Evolutionary conservation across 2,113 vertebrate genomes (phyloP).

Genomic region (Anguilla japonica): DNA sequence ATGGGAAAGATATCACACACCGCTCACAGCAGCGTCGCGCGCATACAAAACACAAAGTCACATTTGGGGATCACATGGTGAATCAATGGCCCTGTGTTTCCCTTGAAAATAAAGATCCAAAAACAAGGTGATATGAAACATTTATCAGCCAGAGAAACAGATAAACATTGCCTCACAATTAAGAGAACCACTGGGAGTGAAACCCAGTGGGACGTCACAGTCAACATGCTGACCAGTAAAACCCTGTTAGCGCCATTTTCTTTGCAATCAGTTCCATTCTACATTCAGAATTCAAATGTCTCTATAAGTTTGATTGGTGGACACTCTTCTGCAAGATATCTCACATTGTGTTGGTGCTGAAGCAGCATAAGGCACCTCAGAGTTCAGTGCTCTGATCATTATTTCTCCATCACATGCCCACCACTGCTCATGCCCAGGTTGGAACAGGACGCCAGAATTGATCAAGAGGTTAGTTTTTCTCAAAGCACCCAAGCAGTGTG

Average conservation of each 20-base stretch:
- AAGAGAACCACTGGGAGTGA: neutral
- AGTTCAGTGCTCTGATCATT: too few relatives aligned
- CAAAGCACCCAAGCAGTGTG: slow-evolving; percentile 49
- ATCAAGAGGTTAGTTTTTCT: slow-evolving; percentile 48
- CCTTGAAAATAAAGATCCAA: slow-evolving; percentile 41
- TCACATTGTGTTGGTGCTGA: neutral
- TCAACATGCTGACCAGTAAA: neutral
- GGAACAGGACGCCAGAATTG: too few relatives aligned
- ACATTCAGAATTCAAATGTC: neutral
- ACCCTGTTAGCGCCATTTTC: neutral
- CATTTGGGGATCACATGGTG: slow-evolving; percentile 35
- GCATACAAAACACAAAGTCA: slow-evolving; percentile 53
- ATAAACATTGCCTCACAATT: neutral
- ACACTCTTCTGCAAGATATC: neutral
- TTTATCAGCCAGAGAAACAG: slow-evolving; percentile 44
- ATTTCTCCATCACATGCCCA: too few relatives aligned
- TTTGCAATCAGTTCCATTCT: neutral
- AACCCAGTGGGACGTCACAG: neutral
- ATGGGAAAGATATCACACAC: slow-evolving; percentile 48
- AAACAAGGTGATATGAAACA: slow-evolving; percentile 56
- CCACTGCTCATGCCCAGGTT: too few relatives aligned
- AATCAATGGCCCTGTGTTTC: slow-evolving; percentile 38
- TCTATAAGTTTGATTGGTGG: neutral
- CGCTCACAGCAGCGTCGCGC: slow-evolving; percentile 54
- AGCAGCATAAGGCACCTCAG: too few relatives aligned